Conservation (phyloP, 2,797 vertebrate genomes). For the Pseudotriccus pelzelni region DNA sequence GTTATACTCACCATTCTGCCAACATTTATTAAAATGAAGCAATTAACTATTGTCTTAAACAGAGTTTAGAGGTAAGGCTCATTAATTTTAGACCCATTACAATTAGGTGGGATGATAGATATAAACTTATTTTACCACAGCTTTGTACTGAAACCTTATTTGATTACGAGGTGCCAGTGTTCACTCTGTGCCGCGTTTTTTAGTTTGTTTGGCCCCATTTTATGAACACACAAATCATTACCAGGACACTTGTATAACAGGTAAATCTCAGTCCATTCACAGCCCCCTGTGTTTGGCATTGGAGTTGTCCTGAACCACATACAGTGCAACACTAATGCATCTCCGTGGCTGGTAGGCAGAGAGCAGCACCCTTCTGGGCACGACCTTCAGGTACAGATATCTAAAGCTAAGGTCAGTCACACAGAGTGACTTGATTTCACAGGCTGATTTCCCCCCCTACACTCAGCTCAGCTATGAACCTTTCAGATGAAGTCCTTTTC, state of each 20-base stretch:
- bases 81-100: slow-evolving; percentile 72
- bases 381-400: not conserved
- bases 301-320: not conserved
- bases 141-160: slow-evolving; percentile 46
- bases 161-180: not conserved
- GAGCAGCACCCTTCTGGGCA: not conserved
- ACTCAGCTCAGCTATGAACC: not conserved
- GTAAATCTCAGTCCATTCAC: not conserved
- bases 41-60: slow-evolving; percentile 79
- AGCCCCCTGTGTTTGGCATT: not conserved
- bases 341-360: not conserved
- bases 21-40: slow-evolving; percentile 78
- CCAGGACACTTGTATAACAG: not conserved
- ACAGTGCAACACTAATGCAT: not conserved
- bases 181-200: not conserved
- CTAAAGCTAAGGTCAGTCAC: not conserved
- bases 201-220: not conserved
- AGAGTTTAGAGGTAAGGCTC: slow-evolving; percentile 77
- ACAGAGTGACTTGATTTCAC: not conserved
- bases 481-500: not conserved
- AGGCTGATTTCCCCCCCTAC: not conserved
- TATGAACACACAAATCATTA: not conserved
- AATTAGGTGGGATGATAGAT: slow-evolving; percentile 78
- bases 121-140: slow-evolving; percentile 59
- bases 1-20: slow-evolving; percentile 67